Evolutionary conservation across 2,888 invertebrate genomes (phyloP), one percentile per base, ranked within the genome.

Genomic region (Drosophila peninsularis): DNA sequence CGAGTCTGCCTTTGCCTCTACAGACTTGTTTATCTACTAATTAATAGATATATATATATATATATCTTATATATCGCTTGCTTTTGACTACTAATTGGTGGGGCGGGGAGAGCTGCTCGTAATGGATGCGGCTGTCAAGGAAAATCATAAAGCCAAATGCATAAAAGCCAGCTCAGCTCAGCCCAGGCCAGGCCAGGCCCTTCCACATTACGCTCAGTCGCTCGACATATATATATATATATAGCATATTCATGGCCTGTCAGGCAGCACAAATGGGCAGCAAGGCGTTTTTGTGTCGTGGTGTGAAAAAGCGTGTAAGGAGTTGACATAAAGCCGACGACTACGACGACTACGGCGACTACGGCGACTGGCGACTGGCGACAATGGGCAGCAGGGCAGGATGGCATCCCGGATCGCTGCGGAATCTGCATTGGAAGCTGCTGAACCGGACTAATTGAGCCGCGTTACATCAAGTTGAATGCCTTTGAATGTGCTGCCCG

Each of bases 401-500:
- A 71, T 69, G 62, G 60, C 53, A 77, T 71, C 68, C 70, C 62
- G 68, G 70, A 77, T 79, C 60, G 55, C 39, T 75, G 63, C 47
- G 45, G 58, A 71, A 73, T 71, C 78, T 86, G 85, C 90, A 91
- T 91, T 91, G 91, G 86, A 71, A 88, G 61, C 76, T 71, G 90
- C 87, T 92, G 92, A 92, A 92, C 92, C 92, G 91, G 87, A 89
- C 90, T 92, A 92, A 92, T 92, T 92, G 92, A 92, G 92, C 91
- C 92, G 91, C 88, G 91, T 92, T 92, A 92, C 89, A 86, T 91
- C 89, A 87, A 92, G 91, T 91, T 92, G 92, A 91, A 87, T 91
- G 92, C 90, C 80, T 91, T 89, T 91, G 82, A 92, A 92, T 92
- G 88, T 79, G 81, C 80, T 88, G 89, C 83, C 86, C 73, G 86